Conservation (phyloP, 1,140 invertebrate species). For the Sycophila sp. region DNA sequence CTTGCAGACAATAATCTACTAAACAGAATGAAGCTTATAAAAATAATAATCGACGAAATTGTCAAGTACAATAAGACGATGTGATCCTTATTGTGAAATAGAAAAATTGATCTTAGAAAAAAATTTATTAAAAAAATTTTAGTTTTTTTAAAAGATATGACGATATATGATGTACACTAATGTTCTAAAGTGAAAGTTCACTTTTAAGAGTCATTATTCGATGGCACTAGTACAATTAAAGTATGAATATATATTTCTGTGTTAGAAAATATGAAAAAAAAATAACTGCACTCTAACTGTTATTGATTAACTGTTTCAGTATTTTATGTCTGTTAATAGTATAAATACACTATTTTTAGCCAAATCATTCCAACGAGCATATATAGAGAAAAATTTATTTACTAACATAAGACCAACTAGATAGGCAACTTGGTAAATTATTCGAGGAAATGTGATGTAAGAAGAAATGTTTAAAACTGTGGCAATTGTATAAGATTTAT, state of each 20-base stretch:
- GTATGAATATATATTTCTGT: conserved; percentile 16
- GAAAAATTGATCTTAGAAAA: conserved; percentile 2
- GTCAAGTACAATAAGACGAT: conserved; percentile 25
- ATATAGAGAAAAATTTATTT: conserved; percentile 16
- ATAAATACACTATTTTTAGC: conserved; percentile 30
- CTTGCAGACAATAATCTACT: conserved; percentile 28
- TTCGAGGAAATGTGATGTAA: conserved; percentile 31
- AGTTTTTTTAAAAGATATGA: conserved; percentile 6
- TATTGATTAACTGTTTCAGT: conserved; percentile 20
- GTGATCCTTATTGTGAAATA: conserved; percentile 10
- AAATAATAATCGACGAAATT: conserved; percentile 18
- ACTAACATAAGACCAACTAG: not conserved
- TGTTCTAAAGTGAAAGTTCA: not conserved
- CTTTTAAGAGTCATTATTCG: conserved; percentile 20
- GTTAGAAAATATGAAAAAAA: conserved; percentile 19
- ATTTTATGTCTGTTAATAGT: conserved; percentile 27
- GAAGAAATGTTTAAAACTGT: conserved; percentile 41
- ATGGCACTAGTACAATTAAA: conserved; percentile 31
- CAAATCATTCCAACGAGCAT: conserved; percentile 17
- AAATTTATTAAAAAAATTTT: conserved; percentile 4
- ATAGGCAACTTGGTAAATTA: not conserved
- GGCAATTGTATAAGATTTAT: conserved; percentile 24
- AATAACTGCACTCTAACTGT: conserved; percentile 28
- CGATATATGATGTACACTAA: conserved; percentile 15
- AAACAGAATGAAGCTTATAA: not conserved